Conservation (phyloP, 2,888 invertebrate genomes). For the Minunthozetes semirufus region DNA sequence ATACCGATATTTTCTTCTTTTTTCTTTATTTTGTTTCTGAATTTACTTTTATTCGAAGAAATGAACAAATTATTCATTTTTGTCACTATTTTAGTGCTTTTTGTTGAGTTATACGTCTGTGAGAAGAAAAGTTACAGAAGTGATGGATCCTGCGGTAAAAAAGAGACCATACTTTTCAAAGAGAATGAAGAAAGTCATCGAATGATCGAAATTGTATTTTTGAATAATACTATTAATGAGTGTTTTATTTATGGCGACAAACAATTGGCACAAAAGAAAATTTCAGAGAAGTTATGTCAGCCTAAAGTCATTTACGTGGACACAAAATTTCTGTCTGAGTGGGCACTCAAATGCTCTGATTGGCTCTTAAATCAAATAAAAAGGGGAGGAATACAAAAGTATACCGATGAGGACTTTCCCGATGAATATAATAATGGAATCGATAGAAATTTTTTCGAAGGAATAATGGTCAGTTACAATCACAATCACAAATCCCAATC, state of each 20-base stretch:
- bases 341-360: constrained; percentile 1
- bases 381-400: neutral
- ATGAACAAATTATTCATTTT: no score
- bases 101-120: no score
- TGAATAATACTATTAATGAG: neutral
- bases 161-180: neutral
- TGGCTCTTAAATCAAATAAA: neutral
- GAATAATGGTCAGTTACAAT: neutral
- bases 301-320: neutral
- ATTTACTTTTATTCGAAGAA: no score
- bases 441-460: constrained; percentile 21
- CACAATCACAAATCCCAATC: neutral
- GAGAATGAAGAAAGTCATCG: constrained; percentile 8
- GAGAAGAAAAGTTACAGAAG: neutral
- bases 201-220: neutral
- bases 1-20: no score
- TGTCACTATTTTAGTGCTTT: no score
- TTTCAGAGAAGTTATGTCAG: neutral
- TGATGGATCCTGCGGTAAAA: neutral
- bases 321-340: neutral
- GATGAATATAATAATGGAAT: constrained; percentile 6
- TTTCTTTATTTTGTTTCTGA: no score
- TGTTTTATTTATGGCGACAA: constrained; percentile 14
- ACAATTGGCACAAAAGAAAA: neutral
- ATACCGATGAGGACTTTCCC: neutral